Base-by-base conservation (phyloP, 2,888 invertebrate species). In the Stictocephala bisonia region DNA sequence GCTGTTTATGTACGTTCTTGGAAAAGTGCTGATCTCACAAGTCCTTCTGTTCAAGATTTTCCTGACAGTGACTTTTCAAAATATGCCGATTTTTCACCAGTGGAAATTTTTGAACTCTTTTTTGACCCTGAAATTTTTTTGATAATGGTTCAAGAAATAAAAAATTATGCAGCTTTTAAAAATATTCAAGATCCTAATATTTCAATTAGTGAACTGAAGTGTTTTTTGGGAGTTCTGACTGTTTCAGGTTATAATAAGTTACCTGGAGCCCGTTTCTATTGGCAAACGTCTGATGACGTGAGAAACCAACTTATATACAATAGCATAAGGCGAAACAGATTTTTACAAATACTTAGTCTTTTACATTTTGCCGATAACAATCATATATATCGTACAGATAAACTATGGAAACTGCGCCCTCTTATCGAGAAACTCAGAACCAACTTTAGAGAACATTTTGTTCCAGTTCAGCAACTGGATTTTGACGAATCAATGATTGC, bases 321-420 rank as follows among this genome's bases (percentile, higher is more conserved):
- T 44, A 58, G 71, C 11, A 74, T 73, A 71, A 74, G 73, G 31
- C 58, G 64, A 64, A 71, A 74, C 68, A 69, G 60, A 35, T 75
- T 75, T 66, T 15, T 50, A 15, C 67, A 74, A 75, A 75, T 77
- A 64, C 18, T 60, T 15, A 50, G 67, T 22, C 50, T 75, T 41
- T 24, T 78, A 20, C 77, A 78, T 75, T 76, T 58, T 71, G 73
- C 67, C 1, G 74, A 75, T 71, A 75, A 76, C 66, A 73, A 40
- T 29, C 74, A 75, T 20, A 48, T 72, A 13, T 74, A 78, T 70
- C 11, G 26, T 13, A 72, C 60, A 15, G 80, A 81, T 51, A 81
- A 79, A 76, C 73, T 80, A 71, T 74, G 75, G 66, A 81, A 81
- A 74, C 58, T 80, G n/a, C n/a, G n/a, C n/a, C n/a, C n/a, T n/a